Conservation (phyloP, 1,140 invertebrate species). For the Arion vulgaris region DNA sequence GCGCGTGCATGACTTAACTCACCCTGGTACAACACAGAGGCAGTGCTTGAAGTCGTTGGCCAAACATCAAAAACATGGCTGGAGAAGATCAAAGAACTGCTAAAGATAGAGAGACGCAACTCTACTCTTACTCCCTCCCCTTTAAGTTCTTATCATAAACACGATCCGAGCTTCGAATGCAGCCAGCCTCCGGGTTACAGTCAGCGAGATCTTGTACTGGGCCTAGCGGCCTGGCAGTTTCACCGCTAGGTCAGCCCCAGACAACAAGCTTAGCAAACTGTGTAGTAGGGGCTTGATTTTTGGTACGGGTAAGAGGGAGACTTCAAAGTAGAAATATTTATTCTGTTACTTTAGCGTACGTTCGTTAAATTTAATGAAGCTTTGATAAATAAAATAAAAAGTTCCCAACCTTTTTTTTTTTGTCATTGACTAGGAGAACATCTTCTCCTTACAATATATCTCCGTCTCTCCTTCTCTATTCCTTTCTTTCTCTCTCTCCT, state of each 20-base stretch:
- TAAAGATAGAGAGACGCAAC: background rate
- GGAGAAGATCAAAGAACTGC: background rate
- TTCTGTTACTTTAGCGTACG: background rate
- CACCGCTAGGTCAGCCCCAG: background rate
- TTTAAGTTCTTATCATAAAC: background rate
- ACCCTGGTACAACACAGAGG: background rate
- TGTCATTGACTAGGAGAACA: no score
- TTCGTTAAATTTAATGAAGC: constrained; percentile 15
- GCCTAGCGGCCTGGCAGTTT: background rate
- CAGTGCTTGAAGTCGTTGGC: constrained; percentile 4
- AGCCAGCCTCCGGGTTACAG: background rate
- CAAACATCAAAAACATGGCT: background rate
- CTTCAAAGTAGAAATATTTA: background rate
- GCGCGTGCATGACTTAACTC: background rate
- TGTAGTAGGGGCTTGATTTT: background rate
- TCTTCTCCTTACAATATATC: no score
- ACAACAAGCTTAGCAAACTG: background rate
- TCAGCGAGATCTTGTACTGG: background rate
- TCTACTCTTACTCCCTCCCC: background rate
- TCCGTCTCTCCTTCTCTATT: background rate
- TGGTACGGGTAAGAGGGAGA: background rate
- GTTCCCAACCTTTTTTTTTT: no score
- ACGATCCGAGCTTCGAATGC: background rate
- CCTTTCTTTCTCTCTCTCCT: background rate
- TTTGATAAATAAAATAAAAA: no score